These are phyloP conservation scores for Phallusia fumigata DNA, from an alignment of 23 tunicate species.

Conservation along the genomic window DNA sequence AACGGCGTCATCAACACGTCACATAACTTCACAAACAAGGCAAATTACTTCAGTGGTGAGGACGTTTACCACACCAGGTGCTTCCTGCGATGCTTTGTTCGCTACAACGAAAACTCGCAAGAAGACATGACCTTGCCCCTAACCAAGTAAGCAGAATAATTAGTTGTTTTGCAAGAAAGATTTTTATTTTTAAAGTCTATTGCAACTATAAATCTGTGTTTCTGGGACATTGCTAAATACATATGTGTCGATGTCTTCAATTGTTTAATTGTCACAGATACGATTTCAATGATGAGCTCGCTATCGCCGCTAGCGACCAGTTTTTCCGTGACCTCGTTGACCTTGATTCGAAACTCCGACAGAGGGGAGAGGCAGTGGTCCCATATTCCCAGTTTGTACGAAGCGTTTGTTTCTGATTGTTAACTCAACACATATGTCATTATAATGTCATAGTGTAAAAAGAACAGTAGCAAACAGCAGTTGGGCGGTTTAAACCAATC, in stretches of 20 bases:
- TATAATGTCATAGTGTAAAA: background rate
- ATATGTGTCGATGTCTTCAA: too few relatives aligned
- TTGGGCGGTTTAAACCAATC: too few relatives aligned
- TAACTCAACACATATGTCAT: background rate
- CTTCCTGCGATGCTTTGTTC: conserved; percentile 53
- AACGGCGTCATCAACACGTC: background rate
- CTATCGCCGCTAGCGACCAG: conserved; percentile 14
- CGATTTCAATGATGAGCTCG: conserved; percentile 37
- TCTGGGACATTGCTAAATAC: too few relatives aligned
- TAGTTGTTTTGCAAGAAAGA: too few relatives aligned
- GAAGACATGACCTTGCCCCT: conserved; percentile 46
- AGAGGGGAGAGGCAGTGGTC: conserved; percentile 37
- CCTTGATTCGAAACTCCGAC: conserved; percentile 28
- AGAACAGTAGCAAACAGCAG: too few relatives aligned
- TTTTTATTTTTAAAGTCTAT: too few relatives aligned
- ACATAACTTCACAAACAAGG: background rate
- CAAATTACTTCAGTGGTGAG: conserved; percentile 15
- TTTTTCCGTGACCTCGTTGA: conserved; percentile 30
- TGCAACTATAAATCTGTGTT: too few relatives aligned
- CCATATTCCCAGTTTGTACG: conserved; percentile 35
- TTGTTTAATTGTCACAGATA: conserved; percentile 37
- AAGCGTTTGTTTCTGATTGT: conserved; percentile 71
- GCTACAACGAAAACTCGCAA: conserved; percentile 33
- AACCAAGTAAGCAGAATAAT: conserved; percentile 41
- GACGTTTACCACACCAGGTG: conserved; percentile 64